phyloP scores from a whole-genome alignment of 2,888 invertebrate genomes.

The Tanytarsus gracilentus region DNA sequence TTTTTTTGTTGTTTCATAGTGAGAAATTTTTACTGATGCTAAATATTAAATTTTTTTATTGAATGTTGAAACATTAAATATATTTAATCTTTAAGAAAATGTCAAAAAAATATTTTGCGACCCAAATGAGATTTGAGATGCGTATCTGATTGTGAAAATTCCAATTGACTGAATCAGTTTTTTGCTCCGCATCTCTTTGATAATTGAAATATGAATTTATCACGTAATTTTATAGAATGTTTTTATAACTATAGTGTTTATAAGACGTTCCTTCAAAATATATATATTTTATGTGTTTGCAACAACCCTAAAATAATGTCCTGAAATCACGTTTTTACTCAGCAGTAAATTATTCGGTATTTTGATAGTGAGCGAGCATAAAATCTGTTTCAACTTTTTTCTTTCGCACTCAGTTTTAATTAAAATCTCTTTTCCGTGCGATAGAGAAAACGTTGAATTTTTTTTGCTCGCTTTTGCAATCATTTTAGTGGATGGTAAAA shows the following conservation, averaged over 20 bases:
- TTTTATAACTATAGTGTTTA: neutral
- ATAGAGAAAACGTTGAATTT: too few species aligned
- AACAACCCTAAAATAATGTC: neutral
- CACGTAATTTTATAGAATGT: neutral
- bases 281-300: constrained; percentile 5
- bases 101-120: neutral
- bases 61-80: constrained; percentile 3
- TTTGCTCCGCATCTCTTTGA: neutral
- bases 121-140: too few species aligned
- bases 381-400: constrained; percentile 13
- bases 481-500: too few species aligned
- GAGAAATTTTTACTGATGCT: too few species aligned
- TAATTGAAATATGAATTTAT: neutral
- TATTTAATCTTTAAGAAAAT: neutral
- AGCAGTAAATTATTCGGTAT: neutral
- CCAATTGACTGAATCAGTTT: neutral
- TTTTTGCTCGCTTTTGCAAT: too few species aligned
- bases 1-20: too few species aligned
- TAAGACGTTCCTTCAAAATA: too few species aligned
- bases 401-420: constrained; percentile 7
- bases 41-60: neutral
- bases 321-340: constrained; percentile 10
- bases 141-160: too few species aligned
- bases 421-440: too few species aligned
- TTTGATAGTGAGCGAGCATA: neutral